Evolutionary conservation across 2,888 invertebrate genomes (phyloP).

Genomic region (Lycocerus yunnanus): DNA sequence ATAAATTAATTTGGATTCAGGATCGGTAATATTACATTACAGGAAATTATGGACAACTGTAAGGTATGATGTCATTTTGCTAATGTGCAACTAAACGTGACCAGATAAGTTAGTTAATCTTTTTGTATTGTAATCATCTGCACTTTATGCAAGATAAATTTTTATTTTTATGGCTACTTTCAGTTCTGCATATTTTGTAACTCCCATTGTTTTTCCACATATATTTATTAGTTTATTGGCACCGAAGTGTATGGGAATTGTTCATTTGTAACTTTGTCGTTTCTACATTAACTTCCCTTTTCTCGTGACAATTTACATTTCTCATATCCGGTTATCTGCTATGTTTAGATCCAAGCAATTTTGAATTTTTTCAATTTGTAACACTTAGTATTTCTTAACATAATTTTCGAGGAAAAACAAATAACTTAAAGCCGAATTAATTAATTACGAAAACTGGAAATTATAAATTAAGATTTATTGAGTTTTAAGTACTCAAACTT

Average conservation of each 20-base stretch:
- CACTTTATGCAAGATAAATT: not conserved
- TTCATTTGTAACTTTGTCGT: conserved; percentile 4
- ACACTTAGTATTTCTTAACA: not conserved
- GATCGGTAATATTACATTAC: not conserved
- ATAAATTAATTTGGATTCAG: not conserved
- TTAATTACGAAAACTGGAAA: conserved; percentile 1
- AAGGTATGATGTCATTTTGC: not conserved
- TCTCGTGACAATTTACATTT: conserved; percentile 11
- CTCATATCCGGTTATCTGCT: conserved; percentile 11
- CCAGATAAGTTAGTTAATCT: not conserved
- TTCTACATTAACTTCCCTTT: conserved; percentile 9
- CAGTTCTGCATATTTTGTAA: not conserved
- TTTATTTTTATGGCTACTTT: not conserved
- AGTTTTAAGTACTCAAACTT: not conserved
- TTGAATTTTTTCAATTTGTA: not conserved
- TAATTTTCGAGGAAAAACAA: not conserved
- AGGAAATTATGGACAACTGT: not conserved
- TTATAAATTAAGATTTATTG: conserved; percentile 4
- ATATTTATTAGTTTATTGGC: conserved; percentile 19
- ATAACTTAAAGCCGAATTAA: not conserved
- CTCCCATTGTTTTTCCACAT: conserved; percentile 2
- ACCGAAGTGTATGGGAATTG: conserved; percentile 6
- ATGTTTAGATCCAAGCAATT: conserved; percentile 1
- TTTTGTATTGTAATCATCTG: not conserved
- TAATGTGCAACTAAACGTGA: conserved; percentile 2